Evolutionary conservation across 2,113 vertebrate genomes (phyloP).

Genomic region (Tachysurus vachellii): DNA sequence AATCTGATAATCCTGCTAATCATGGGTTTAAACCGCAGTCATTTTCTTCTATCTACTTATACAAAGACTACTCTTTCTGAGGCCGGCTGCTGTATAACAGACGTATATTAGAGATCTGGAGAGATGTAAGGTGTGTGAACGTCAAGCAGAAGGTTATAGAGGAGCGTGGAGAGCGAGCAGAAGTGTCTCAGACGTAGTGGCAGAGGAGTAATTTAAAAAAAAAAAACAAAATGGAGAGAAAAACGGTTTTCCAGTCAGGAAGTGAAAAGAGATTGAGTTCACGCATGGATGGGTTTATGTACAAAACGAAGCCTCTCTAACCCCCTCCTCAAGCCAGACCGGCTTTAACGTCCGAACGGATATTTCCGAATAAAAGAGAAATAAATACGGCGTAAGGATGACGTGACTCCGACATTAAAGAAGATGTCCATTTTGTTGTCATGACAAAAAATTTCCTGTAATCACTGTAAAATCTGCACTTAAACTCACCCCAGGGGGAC

Average conservation of each 20-base stretch:
- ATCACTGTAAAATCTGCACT: not conserved
- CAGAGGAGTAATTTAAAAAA: constrained; percentile 26
- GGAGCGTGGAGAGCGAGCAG: constrained; percentile 5
- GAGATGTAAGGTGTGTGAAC: constrained; percentile 1
- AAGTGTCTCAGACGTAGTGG: constrained; percentile 33
- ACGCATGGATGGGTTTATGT: constrained; percentile 50
- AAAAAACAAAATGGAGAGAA: constrained; percentile 37
- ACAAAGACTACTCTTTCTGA: not conserved
- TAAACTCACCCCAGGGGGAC: not conserved
- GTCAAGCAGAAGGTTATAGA: constrained; percentile 12
- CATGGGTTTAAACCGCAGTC: not conserved
- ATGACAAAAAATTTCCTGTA: not conserved
- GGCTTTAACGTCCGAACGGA: constrained; percentile 19
- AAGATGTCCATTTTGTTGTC: not conserved
- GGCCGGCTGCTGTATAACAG: not conserved
- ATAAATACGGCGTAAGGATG: not conserved
- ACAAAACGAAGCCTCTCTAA: constrained; percentile 3
- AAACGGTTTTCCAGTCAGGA: constrained; percentile 44
- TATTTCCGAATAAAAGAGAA: constrained; percentile 20
- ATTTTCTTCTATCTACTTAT: not conserved
- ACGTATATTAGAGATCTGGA: not conserved
- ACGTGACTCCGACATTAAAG: constrained; percentile 5
- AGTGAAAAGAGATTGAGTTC: constrained; percentile 50
- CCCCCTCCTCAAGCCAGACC: not conserved
- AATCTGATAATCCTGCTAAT: too few species aligned